These are phyloP conservation scores for Suillia variegata DNA, from an alignment of 2,888 invertebrate genomes.

Conservation along the genomic window DNA sequence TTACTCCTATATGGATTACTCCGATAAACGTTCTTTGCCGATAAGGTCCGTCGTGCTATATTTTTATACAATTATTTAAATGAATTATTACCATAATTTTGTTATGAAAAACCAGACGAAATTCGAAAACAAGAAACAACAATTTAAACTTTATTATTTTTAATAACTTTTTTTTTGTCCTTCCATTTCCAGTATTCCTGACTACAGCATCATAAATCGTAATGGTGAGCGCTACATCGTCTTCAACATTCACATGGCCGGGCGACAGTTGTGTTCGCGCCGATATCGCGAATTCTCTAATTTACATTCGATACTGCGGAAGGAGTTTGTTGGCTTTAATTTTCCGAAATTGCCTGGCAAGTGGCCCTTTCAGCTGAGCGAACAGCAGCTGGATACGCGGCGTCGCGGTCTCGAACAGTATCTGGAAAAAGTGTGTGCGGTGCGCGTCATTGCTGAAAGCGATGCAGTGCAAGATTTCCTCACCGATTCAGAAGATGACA, in stretches of 20 bases:
- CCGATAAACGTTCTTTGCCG: slow-evolving; percentile 89
- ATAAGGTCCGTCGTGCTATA: too few species aligned
- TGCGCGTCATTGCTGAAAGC: slow-evolving; percentile 96
- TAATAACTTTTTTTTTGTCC: neutral
- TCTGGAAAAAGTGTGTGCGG: slow-evolving; percentile 96
- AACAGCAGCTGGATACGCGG: slow-evolving; percentile 94
- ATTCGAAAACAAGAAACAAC: too few species aligned
- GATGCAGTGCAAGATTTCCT: slow-evolving; percentile 97
- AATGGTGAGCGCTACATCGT: slow-evolving; percentile 90
- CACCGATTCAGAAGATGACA: slow-evolving; percentile 87
- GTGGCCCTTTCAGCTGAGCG: slow-evolving; percentile 96
- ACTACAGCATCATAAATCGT: slow-evolving; percentile 88
- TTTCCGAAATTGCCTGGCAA: slow-evolving; percentile 98
- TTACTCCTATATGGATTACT: slow-evolving; percentile 86
- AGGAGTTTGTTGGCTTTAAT: slow-evolving; percentile 92
- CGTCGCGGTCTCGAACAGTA: slow-evolving; percentile 97
- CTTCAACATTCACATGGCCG: slow-evolving; percentile 99
- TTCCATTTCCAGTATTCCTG: slow-evolving; percentile 79
- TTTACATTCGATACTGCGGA: slow-evolving; percentile 84
- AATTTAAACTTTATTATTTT: too few species aligned
- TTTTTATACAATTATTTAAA: neutral
- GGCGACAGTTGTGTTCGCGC: slow-evolving; percentile 93
- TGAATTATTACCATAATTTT: too few species aligned
- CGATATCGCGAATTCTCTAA: slow-evolving; percentile 95
- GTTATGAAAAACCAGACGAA: too few species aligned